Evolutionary conservation across 2,113 vertebrate genomes (phyloP).

Genomic region (Panthera leo): DNA sequence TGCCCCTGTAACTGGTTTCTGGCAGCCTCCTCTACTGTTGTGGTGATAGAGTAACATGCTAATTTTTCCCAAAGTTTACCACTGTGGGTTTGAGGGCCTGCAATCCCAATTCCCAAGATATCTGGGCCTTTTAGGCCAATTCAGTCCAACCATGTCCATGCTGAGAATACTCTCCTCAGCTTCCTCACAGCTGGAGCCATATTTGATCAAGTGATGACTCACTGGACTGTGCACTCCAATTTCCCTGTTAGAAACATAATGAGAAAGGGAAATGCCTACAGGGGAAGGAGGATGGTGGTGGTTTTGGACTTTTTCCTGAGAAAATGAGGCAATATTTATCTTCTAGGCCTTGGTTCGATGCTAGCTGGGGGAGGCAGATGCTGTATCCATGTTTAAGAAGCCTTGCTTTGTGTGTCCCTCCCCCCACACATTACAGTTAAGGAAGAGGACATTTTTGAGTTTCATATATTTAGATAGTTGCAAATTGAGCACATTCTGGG

Average conservation of each 20-base stretch:
- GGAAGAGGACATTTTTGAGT: not conserved
- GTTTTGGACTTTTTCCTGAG: constrained; percentile 57
- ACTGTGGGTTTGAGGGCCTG: not conserved
- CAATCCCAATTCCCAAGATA: not conserved
- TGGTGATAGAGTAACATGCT: not conserved
- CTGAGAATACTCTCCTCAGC: not conserved
- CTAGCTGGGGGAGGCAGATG: not conserved
- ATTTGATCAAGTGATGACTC: constrained; percentile 65
- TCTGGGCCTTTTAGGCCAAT: not conserved
- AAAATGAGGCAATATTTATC: constrained; percentile 68
- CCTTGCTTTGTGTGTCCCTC: not conserved
- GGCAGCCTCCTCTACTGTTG: not conserved
- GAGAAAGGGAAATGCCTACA: constrained; percentile 65
- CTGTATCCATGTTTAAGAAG: not conserved
- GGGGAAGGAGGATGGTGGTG: constrained; percentile 18
- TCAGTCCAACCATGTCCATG: not conserved
- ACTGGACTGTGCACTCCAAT: constrained; percentile 54
- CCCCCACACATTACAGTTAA: not conserved
- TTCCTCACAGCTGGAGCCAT: constrained; percentile 59
- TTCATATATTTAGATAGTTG: constrained; percentile 34
- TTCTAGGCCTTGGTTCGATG: constrained; percentile 44
- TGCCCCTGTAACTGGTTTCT: not conserved
- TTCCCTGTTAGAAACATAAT: constrained; percentile 69
- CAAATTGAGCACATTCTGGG: not conserved
- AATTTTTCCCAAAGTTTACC: not conserved